Base-by-base conservation (phyloP, 1,140 invertebrate genomes). In the Sitodiplosis mosellana region DNA sequence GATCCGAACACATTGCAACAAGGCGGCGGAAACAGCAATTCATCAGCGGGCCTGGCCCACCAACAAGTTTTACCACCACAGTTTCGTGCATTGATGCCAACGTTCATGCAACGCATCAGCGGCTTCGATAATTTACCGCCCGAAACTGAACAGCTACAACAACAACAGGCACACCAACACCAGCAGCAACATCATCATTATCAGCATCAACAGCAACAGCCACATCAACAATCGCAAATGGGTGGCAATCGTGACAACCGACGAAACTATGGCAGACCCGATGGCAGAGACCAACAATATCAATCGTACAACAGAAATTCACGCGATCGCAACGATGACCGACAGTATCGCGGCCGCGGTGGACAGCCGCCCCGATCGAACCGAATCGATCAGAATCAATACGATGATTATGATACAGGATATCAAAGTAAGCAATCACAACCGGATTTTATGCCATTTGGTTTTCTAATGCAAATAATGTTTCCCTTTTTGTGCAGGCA, bases 61-160 rank as follows among this genome's bases (percentile, higher is more conserved):
- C 67, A 64, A 56, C 65, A 66, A 53, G 68, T 69, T 58, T 65
- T 73, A 54, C 72, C 64, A 52, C 67, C 61, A 36, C 62, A 62
- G 33, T 61, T 64, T 19, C 53, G 61, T n/a, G 57, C 61, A 10
- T 50, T 64, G 11, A 61, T 64, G 62, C 62, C 62, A 38, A 58
- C 61, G 37, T 64, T 64, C 38, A 63, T 47, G 22, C 61, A 61
- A 58, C 57, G 48, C 55, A 63, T 64, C 61, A 70, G 70, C 57
- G 61, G 59, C 41, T 61, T 63, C 50, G 58, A 58, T 54, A 63
- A 63, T 54, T 60, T 57, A 27, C 27, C 49, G 56, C 65, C 27
- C 61, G 66, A 53, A 54, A 54, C 55, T 33, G 53, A 57, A 2
- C 50, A 57, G 47, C 52, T 65, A 56, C 49, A 52, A 54, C 51